Percentiles rank a stretch among this genome's conserved stretches.
Conservation (phyloP, 1,140 invertebrate species). For the Lepidurus apus region DNA sequence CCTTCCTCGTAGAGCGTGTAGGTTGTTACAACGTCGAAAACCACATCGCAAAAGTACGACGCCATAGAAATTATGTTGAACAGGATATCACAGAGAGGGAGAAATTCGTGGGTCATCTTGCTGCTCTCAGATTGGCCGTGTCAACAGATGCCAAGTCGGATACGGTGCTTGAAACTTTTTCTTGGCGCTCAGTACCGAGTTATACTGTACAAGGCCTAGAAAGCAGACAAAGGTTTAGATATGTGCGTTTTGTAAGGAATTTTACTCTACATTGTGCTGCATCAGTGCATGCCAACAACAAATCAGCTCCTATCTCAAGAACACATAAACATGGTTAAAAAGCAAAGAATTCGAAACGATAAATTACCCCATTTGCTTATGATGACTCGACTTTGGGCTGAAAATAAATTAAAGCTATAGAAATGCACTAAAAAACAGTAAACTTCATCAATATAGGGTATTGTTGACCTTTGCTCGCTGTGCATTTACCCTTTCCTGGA, state of each 20-base stretch:
- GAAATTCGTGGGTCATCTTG: constrained; percentile 56
- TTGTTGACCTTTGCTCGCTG: not conserved
- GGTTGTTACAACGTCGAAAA: constrained; percentile 77
- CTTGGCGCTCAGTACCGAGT: not conserved
- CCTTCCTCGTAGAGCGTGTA: constrained; percentile 68
- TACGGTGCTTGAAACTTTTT: not conserved
- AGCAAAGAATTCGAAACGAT: not conserved
- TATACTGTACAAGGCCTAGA: too few relatives aligned
- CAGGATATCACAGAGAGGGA: constrained; percentile 78
- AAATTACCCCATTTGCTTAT: not conserved
- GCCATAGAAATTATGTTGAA: constrained; percentile 86
- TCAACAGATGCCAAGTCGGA: not conserved
- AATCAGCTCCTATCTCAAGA: too few relatives aligned
- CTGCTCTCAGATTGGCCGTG: not conserved
- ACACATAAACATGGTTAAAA: not conserved
- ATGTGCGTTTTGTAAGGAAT: too few relatives aligned
- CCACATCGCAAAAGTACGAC: constrained; percentile 86
- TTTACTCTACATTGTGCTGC: too few relatives aligned
- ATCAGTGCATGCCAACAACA: too few relatives aligned
- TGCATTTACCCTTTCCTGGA: not conserved
- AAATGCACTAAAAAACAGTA: not conserved
- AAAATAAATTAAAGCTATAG: not conserved
- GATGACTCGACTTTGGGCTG: not conserved
- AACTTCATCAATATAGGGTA: not conserved
- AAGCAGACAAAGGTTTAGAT: too few relatives aligned